Percentiles rank a stretch among this genome's conserved stretches.
These are phyloP conservation scores for Hydroisotoma schaefferi DNA, from an alignment of 2,888 invertebrate genomes.

Conservation along the genomic window DNA sequence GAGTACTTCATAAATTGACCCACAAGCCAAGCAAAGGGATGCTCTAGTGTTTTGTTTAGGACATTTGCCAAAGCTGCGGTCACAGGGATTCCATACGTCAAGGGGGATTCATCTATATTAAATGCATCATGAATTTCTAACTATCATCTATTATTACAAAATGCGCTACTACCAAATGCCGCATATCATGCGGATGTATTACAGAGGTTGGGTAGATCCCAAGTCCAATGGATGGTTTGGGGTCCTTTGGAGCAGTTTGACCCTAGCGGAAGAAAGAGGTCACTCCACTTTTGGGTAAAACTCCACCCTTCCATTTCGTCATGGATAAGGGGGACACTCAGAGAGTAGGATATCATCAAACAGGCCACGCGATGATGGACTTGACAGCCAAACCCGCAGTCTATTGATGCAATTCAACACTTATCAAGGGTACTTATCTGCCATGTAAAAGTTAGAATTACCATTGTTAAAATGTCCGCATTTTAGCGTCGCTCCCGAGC, in stretches of 20 bases:
- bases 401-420: too few species aligned
- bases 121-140: too few species aligned
- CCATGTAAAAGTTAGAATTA: too few species aligned
- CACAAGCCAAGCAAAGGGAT: constrained; percentile 26
- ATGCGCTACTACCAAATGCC: too few species aligned
- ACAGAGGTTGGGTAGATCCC: constrained; percentile 5
- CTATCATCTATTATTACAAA: too few species aligned
- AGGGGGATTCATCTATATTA: too few species aligned
- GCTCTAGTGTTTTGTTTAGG: constrained; percentile 2
- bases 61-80: background rate
- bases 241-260: constrained; percentile 10
- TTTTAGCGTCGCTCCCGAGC: background rate
- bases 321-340: constrained; percentile 29
- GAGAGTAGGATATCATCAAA: constrained; percentile 18
- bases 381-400: constrained; percentile 32
- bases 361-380: constrained; percentile 29
- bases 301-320: constrained; percentile 17
- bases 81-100: background rate
- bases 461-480: background rate
- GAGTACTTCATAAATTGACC: constrained; percentile 27
- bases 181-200: too few species aligned
- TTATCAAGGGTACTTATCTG: too few species aligned
- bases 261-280: constrained; percentile 18
- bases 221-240: constrained; percentile 14
- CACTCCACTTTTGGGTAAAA: constrained; percentile 13